Evolutionary conservation across 2,888 invertebrate genomes (phyloP), one percentile per base, ranked within the genome.

Genomic region (Amiota minor): DNA sequence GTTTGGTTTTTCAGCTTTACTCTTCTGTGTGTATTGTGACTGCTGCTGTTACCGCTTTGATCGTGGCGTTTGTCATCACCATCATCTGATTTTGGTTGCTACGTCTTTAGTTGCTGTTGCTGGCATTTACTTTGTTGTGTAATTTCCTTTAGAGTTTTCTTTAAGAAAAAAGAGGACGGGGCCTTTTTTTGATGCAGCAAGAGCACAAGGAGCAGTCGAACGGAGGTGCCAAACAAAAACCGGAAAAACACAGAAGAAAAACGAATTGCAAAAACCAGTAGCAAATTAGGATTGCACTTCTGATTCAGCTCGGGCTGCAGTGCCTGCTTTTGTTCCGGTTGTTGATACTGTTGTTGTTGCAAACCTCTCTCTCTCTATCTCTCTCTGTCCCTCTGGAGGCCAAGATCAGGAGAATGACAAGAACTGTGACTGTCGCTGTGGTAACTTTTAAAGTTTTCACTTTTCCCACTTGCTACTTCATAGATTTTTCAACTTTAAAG

Each of bases 61-160:
- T 35, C 35, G 6, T 35, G 18, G 16, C 59, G 9, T 16, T 59
- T 59, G 59, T 53, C 45, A 46, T 70, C 46, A 16, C 46, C 46
- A 12, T 70, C 56, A 47, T 55, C 46, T 35, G 35, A 46, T 70
- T 70, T 45, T 18, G 16, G n/a, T 12, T 23, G 45, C n/a, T 69
- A 12, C 67, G 16, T 50, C 20, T 53, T 20, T 76, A 69, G 53
- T 74, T 71, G 68, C 67, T 53, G 85, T 77, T 79, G 75, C 82
- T 83, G 82, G 83, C 80, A 81, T 84, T 86, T 85, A 84, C 86
- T 86, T 86, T 83, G 84, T 82, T 83, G 81, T 80, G 86, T 79
- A 84, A 84, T 86, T 84, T 84, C 86, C 84, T 84, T 80, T 80
- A 78, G 77, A 85, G 79, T 80, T 85, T 72, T 23, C 72, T 67